These are phyloP conservation scores for Falco cherrug DNA, from an alignment of 2,797 vertebrate species.

Conservation along the genomic window DNA sequence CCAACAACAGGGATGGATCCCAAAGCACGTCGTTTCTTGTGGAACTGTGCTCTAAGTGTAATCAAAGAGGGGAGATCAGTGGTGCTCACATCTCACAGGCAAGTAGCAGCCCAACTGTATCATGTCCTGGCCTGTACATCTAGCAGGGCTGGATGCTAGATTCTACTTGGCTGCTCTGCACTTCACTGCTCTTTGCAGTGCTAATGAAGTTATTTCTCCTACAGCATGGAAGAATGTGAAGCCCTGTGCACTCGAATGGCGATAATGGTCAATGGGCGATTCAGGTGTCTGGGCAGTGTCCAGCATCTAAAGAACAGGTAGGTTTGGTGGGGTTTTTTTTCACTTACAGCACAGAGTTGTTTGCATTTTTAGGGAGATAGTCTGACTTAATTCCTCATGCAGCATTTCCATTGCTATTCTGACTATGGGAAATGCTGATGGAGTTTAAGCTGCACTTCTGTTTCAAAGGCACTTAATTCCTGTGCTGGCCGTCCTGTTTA, in stretches of 20 bases:
- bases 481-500: neutral
- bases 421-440: neutral
- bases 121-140: neutral
- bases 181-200: neutral
- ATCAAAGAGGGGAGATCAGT: constrained; percentile 94
- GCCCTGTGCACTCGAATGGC: constrained; percentile 97
- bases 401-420: neutral
- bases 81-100: constrained; percentile 96
- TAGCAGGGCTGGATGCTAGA: neutral
- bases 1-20: constrained; percentile 98
- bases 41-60: constrained; percentile 92
- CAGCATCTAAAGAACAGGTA: constrained; percentile 98
- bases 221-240: constrained; percentile 98
- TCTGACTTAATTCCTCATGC: neutral
- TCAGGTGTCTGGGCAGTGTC: constrained; percentile 96
- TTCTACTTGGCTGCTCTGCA: neutral
- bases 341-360: neutral
- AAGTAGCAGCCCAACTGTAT: neutral
- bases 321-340: neutral
- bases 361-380: neutral
- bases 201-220: neutral
- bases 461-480: neutral
- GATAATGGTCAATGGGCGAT: constrained; percentile 97
- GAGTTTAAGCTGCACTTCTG: neutral
- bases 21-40: constrained; percentile 92